Evolutionary conservation across 1,140 invertebrate genomes (phyloP).

Genomic region (Polypedilum pembai): DNA sequence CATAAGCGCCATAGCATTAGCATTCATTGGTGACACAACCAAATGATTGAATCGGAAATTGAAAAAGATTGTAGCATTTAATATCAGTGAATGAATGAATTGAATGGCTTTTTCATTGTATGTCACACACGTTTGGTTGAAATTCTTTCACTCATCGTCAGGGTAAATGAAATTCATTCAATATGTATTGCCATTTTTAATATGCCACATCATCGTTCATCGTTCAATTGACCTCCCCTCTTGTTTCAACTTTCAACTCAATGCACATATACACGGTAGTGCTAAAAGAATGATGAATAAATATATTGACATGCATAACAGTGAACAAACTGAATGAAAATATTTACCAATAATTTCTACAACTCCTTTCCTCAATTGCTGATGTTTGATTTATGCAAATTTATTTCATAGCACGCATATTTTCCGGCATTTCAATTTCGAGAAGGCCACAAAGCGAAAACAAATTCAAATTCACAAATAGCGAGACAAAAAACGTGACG

Average conservation of each 20-base stretch:
- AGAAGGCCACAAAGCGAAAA: slow-evolving; percentile 9
- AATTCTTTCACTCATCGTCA: no score
- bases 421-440: slow-evolving; percentile 21
- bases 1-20: slow-evolving; percentile 11
- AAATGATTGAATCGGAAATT: slow-evolving; percentile 8
- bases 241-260: neutral
- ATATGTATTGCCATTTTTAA: neutral
- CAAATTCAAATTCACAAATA: neutral
- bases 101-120: slow-evolving; percentile 6
- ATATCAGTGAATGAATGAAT: no score
- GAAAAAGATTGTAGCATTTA: slow-evolving; percentile 10
- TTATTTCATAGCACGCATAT: slow-evolving; percentile 28
- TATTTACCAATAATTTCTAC: slow-evolving; percentile 21
- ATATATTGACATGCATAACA: neutral
- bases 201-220: neutral
- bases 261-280: neutral
- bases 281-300: slow-evolving; percentile 3
- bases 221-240: neutral
- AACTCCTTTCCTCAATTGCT: neutral
- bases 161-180: neutral
- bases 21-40: neutral
- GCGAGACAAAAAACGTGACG: neutral
- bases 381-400: slow-evolving; percentile 28
- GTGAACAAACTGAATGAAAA: neutral
- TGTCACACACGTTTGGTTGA: neutral